Evolutionary conservation across 2,797 vertebrate species (phyloP), one percentile per base, ranked within the genome.

Genomic region (Tapera naevia): DNA sequence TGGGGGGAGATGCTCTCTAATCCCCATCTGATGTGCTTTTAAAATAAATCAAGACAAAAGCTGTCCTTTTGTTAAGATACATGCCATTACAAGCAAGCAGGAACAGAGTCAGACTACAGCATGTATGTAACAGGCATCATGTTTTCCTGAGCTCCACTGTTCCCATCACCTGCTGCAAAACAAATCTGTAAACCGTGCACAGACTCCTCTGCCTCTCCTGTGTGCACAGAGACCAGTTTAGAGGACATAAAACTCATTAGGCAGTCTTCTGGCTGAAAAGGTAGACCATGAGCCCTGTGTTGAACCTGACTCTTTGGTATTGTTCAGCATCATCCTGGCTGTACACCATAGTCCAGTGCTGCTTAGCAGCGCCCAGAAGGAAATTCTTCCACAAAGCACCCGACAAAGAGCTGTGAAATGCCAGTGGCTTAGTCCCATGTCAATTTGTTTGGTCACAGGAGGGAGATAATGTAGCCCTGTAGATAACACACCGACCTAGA

Each of bases 51-150:
- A 80, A 88, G 39, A 28, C 7, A 60, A 87, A 87, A 82, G 1
- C 43, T 65, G 21, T 19, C 37, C 51, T 71, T 86, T 22, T 9
- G 17, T 5, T 14, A 35, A 75, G 28, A n/a, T 53, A 35, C 69
- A 46, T 0, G 0, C 50, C 1, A 1, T 45, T 64, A 56, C 16
- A 60, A 67, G 35, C 0, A 0, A 80, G 48, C 45, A 71, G 28
- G 9, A 45, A 30, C 3, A 9, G 50, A 72, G 51, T 75, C 54
- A 56, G 48, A 16, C 39, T 76, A 39, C 51, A 64, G 53, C 21
- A 11, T 11, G 13, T 27, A 7, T 67, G 14, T 32, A 70, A 73
- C 2, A 3, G 53, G 46, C 4, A 0, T 33, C 2, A 13, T 57
- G 75, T 88, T 37, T 54, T 62, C 21, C 80, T 0, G 2, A 46